Base-by-base conservation (phyloP, 2,113 vertebrate genomes). In the Mola mola region DNA sequence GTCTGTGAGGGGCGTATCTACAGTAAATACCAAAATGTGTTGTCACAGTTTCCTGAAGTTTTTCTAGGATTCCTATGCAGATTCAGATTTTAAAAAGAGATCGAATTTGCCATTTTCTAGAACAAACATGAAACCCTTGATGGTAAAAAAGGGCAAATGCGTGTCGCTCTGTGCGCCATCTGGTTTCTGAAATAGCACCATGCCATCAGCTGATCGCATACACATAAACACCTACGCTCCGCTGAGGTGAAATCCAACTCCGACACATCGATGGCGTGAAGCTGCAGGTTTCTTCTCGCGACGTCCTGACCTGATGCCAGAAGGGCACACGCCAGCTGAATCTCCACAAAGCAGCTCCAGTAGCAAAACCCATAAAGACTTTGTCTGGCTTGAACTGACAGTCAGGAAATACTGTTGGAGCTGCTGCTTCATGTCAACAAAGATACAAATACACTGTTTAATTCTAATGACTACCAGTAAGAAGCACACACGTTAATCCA, bases 141-240 rank as follows among this genome's bases (percentile, higher is more conserved):
- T 1, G 4, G 15, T 34, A 17, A 6, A 40, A n/a, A 40, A 50
- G 15, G 31, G 11, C 31, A 47, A 1, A 2, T 22, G 33, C 9
- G 10, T 42, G 33, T 33, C 41, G 33, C 41, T 38, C 22, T 38
- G 58, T 11, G 33, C 10, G 44, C 44, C 58, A 21, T 62, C 24
- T 49, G 59, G 5, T 40, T 31, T 22, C 46, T 41, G 12, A 29
- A 21, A 31, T 31, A 31, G 12, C 53, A 10, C 11, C 26, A 34
- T 29, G 28, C 12, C 28, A 16, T 43, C 55, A 46, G 21, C 48
- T 34, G 60, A 64, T 49, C 33, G 2, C 37, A 17, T 2, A 42
- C 3, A 51, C 59, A 25, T 19, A 24, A 52, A 53, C 50, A 65
- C 16, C 16, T 6, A 4, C 20, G 1, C 15, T 46, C 9, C 5